These are phyloP conservation scores for Dendrocincla tyrannina DNA, from an alignment of 2,797 vertebrate genomes.

Conservation along the genomic window DNA sequence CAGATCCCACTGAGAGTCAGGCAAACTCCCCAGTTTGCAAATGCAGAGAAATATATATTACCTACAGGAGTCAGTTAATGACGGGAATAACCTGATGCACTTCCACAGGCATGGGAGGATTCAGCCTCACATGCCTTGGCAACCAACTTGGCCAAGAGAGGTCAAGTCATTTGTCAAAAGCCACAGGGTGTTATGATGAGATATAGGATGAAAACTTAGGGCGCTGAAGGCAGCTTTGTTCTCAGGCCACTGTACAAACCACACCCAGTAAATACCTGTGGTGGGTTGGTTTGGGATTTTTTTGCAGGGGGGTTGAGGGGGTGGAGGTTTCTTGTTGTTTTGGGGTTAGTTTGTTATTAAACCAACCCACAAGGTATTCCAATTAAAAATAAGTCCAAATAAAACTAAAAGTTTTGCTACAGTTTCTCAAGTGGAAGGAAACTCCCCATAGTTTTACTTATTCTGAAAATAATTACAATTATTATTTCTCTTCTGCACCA, in stretches of 20 bases:
- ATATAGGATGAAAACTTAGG: fast-evolving
- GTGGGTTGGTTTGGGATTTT: neutral
- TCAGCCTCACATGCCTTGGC: fast-evolving
- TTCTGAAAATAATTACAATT: neutral
- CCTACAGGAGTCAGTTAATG: neutral
- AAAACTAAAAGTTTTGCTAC: neutral
- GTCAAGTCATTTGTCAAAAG: neutral
- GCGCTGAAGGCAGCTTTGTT: neutral
- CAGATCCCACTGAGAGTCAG: constrained; percentile 14
- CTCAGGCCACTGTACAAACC: neutral
- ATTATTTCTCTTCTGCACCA: neutral
- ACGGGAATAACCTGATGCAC: neutral
- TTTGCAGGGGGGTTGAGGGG: fast-evolving
- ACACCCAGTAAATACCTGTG: neutral
- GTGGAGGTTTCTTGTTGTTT: neutral
- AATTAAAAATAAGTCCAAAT: neutral
- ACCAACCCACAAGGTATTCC: neutral
- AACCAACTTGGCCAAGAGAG: neutral
- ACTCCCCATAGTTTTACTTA: neutral
- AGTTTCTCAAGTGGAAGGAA: neutral
- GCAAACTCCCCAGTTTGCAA: neutral
- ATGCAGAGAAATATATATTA: neutral
- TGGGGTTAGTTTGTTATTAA: neutral
- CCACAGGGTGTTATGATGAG: neutral
- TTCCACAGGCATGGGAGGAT: neutral